Evolutionary conservation across 2,113 vertebrate genomes (phyloP), one percentile per base, ranked within the genome.

Genomic region (Calyptomena viridis): DNA sequence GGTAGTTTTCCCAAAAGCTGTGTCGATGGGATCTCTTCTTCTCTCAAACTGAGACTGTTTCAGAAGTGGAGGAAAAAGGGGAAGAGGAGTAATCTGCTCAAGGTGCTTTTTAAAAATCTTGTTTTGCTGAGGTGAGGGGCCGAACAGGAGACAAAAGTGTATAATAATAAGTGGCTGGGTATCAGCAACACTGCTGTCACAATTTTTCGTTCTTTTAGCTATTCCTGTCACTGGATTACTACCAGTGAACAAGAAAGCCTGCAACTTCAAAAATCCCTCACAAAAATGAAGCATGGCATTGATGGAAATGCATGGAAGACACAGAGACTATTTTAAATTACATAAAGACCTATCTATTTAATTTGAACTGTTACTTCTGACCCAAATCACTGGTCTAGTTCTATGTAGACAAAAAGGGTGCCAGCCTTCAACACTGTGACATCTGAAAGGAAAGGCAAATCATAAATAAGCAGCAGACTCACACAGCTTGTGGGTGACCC

Each of bases 401-500:
- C 52, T 25, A 9, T 4, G 11, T 11, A 62, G 17, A 53, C 64
- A 71, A 59, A 88, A 37, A 19, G 7, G 8, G 23, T 62, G 44
- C 46, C 59, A 80, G 13, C 9, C 25, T 40, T 40, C 81, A 81
- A 10, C 49, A 46, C 1, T 14, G 20, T n/a, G 39, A 77, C 19
- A 21, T 22, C 46, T 63, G 58, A 67, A 82, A 90, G 52, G 39
- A 64, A 90, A 72, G 49, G 46, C 28, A 71, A 93, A 80, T 55
- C 46, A 81, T 6, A 87, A 10, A 50, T 33, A 55, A 75, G 77
- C 20, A 59, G 50, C 20, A 67, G 59, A 47, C 9, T 73, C 4
- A 4, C 31, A 77, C 72, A 93, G 91, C 90, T 95, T 81, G 55
- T 97, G 92, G 15, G 79, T 87, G 72, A 97, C 18, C 17, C 76